Conservation (phyloP, 1,140 invertebrate genomes). For the Drosophila dunni region DNA sequence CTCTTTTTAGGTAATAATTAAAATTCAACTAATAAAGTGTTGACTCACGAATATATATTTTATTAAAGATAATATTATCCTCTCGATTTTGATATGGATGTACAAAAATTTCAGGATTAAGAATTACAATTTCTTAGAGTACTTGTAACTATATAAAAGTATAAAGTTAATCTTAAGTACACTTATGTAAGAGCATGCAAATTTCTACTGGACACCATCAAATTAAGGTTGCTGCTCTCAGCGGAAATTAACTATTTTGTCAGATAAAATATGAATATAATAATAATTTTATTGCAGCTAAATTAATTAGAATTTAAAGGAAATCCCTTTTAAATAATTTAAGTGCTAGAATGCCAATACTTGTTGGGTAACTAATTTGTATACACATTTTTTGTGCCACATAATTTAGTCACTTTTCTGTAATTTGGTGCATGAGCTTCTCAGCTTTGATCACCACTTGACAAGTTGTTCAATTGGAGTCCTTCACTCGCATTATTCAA, state of each 20-base stretch:
- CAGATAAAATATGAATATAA: constrained; percentile 4
- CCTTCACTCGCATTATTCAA: neutral
- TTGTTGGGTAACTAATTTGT: neutral
- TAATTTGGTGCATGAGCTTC: too few species aligned
- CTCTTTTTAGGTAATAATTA: neutral
- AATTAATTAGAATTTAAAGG: neutral
- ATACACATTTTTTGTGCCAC: too few species aligned
- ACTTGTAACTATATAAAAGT: too few species aligned
- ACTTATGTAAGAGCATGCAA: neutral
- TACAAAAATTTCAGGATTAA: too few species aligned
- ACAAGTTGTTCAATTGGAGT: constrained; percentile 29
- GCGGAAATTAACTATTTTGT: constrained; percentile 42
- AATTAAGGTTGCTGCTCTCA: neutral
- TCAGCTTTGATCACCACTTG: neutral
- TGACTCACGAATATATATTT: too few species aligned
- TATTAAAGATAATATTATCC: too few species aligned
- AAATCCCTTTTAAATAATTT: neutral
- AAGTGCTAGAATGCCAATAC: neutral
- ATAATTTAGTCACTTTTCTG: too few species aligned
- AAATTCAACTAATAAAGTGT: neutral
- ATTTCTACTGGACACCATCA: neutral
- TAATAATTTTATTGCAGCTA: neutral
- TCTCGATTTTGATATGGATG: too few species aligned
- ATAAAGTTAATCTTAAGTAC: neutral
- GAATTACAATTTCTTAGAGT: too few species aligned